phyloP scores from a whole-genome alignment of 2,113 vertebrate species.

The Microcebus tavaratra region DNA sequence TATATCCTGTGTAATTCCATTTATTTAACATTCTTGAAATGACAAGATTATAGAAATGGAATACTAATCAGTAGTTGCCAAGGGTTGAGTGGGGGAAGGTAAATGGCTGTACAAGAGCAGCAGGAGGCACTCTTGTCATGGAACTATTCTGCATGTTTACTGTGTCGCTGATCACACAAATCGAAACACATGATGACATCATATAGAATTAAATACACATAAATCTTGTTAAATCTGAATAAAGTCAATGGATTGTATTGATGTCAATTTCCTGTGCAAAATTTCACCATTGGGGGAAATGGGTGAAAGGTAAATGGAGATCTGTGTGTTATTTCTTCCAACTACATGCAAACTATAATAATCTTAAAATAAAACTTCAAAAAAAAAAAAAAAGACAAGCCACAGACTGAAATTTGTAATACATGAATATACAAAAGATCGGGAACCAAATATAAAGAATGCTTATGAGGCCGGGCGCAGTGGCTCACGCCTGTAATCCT shows the following conservation, averaged over 20 bases:
- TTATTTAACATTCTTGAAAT: not conserved
- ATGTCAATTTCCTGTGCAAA: not conserved
- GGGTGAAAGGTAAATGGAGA: not conserved
- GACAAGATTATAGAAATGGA: not conserved
- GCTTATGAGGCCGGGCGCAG: no score
- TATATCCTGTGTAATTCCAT: not conserved
- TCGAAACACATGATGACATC: not conserved
- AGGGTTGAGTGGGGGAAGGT: not conserved
- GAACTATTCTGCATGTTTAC: not conserved
- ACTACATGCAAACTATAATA: not conserved
- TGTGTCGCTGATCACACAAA: not conserved
- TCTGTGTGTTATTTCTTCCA: not conserved
- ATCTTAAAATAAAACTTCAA: not conserved
- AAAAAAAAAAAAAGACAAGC: not conserved
- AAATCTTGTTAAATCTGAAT: not conserved
- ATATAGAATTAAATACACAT: not conserved
- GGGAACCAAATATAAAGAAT: no score
- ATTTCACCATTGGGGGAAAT: not conserved
- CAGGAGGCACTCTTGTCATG: not conserved
- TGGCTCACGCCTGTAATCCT: no score
- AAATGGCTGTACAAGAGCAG: not conserved
- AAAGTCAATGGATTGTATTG: not conserved
- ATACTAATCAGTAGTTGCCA: not conserved
- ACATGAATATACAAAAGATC: no score
- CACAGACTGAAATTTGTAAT: no score